Evolutionary conservation across 1,140 invertebrate species (phyloP), one percentile per base, ranked within the genome.

Genomic region (Protaetia brevitarsis): DNA sequence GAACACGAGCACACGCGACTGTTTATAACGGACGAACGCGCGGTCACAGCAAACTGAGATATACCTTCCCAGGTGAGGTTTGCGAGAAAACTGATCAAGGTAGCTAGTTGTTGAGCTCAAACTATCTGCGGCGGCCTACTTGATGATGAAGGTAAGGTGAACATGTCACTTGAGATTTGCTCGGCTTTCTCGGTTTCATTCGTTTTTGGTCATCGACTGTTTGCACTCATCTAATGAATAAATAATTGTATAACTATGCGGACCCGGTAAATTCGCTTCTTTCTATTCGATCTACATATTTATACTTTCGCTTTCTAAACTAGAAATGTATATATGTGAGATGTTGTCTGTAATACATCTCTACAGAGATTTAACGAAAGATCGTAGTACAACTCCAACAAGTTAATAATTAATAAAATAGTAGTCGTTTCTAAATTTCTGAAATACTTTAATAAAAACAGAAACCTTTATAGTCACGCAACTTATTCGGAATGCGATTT

Each of bases 111-210:
- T 45, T 63, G 61, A 63, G 61, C 61, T 51, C 37, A 45, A 63
- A 59, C 57, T 28, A 59, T 59, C 57, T 59, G 57, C 57, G 29
- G 61, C 61, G 61, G 61, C 61, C 61, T 63, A 63, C 61, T 63
- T 63, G 61, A 41, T 63, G 61, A 63, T 41, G 61, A 63, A 63
- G 61, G 61, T 63, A 63, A 63, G 34, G 37, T 63, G 61, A 63
- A 63, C 61, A 63, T 41, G 37, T 41, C 61, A 63, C 61, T 63
- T 45, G 34, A 30, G 61, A 63, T 63, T 63, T 45, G 34, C 61
- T 63, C 61, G 61, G 61, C 34, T 45, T 63, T 63, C 61, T 63
- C 61, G 61, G 61, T 34, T 26, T 37, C 27, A 63, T 13, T 63
- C 61, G 61, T 63, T 45, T 51, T 51, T 51, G 41, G 41, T 34